A percentile compares a stretch with the other conserved stretches of the same genome.
These are phyloP conservation scores for Flexamia atlantica DNA, from an alignment of 2,888 invertebrate species.

Conservation along the genomic window DNA sequence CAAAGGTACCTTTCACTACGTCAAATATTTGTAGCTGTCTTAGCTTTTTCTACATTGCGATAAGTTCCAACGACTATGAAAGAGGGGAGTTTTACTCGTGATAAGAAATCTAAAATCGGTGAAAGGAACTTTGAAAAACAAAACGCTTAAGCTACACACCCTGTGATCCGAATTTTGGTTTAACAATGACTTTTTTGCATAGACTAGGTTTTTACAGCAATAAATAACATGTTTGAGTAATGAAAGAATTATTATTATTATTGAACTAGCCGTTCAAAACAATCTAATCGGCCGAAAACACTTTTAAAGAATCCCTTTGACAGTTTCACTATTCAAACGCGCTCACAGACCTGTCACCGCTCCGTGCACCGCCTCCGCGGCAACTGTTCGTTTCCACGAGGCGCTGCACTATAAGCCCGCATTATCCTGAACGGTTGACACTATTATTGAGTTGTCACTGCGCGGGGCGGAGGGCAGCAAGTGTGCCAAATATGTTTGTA, in stretches of 20 bases:
- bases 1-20: not conserved
- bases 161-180: too few species aligned
- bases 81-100: not conserved
- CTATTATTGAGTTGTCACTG: constrained; percentile 42
- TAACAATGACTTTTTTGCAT: too few species aligned
- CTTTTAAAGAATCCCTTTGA: too few species aligned
- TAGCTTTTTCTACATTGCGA: not conserved
- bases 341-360: not conserved
- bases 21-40: constrained; percentile 34
- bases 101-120: too few species aligned
- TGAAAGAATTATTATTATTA: too few species aligned
- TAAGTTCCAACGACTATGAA: not conserved
- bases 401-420: not conserved
- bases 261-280: too few species aligned
- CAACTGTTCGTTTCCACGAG: constrained; percentile 3
- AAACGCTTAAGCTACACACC: too few species aligned
- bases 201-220: too few species aligned
- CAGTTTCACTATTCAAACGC: too few species aligned
- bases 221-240: too few species aligned
- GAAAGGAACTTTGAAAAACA: too few species aligned
- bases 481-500: constrained; percentile 52
- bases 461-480: constrained; percentile 18
- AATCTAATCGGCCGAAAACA: too few species aligned
- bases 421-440: constrained; percentile 16
- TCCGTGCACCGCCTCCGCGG: not conserved